phyloP scores from a whole-genome alignment of 2,888 invertebrate species.

The Chydorus sphaericus region DNA sequence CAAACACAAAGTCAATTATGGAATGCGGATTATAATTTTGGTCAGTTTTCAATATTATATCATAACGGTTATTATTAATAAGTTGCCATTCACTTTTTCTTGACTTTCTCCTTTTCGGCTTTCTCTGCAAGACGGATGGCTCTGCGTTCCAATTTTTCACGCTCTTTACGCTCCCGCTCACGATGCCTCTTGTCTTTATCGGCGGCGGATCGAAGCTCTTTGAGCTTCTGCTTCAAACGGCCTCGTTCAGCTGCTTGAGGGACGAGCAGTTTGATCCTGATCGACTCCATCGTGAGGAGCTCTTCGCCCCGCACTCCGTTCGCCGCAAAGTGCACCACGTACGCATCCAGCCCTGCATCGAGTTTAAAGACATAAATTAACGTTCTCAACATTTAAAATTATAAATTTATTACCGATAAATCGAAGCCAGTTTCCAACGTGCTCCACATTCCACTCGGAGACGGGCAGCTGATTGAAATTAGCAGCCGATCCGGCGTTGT shows the following conservation, averaged over 20 bases:
- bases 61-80: too few relatives aligned
- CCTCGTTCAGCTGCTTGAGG: conserved; percentile 65
- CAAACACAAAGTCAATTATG: too few relatives aligned
- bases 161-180: conserved; percentile 69
- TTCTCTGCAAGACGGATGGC: conserved; percentile 64
- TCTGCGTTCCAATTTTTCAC: conserved; percentile 70
- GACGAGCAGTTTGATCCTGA: conserved; percentile 76
- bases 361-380: background rate
- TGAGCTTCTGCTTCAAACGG: conserved; percentile 67
- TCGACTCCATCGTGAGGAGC: conserved; percentile 72
- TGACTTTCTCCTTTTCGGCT: conserved; percentile 20
- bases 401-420: conserved; percentile 8
- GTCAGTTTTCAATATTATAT: too few relatives aligned
- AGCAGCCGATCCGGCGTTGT: background rate
- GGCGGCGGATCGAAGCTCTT: conserved; percentile 60
- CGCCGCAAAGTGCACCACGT: conserved; percentile 73
- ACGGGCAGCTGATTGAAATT: background rate
- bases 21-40: too few relatives aligned
- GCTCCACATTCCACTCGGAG: conserved; percentile 12
- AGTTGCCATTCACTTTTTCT: too few relatives aligned
- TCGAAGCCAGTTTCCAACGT: conserved; percentile 6
- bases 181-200: conserved; percentile 44
- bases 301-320: conserved; percentile 77
- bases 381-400: too few relatives aligned
- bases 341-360: conserved; percentile 53